Base-by-base conservation (phyloP, 2,113 vertebrate genomes). In the Aythya baeri region DNA sequence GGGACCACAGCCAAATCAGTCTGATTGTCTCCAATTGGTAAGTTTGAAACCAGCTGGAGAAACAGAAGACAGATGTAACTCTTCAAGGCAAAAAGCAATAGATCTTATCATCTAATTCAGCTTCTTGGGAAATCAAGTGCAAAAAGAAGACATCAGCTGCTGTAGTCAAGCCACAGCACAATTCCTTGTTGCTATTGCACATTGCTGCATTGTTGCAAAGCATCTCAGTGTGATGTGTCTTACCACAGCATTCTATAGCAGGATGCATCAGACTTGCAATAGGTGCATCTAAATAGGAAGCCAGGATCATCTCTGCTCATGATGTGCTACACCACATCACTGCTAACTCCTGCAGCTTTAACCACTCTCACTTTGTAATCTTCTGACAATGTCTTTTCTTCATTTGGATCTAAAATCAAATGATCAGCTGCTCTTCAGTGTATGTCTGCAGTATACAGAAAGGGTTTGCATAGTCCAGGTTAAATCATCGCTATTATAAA, bases 21-120 rank as follows among this genome's bases (percentile, higher is more conserved):
- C 70, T 90, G 52, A 63, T 65, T 83, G 88, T 82, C 80, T 66
- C 41, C 25, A 15, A 57, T 86, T 13, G 11, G 0, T 75, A 77
- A 75, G n/a, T 79, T 52, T 79, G 76, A 75, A 72, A 66, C 80
- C 93, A 90, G 88, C 88, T 93, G 90, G 77, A 91, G 62, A 73
- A 27, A 58, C 14, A 76, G 81, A 86, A 86, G 54, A 41, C 10
- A 79, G 52, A 91, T 90, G 78, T 74, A 83, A 84, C 88, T 58
- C 70, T 88, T 81, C 38, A 78, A 75, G 88, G 83, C 76, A 92
- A 68, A 86, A 93, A 76, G 62, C 65, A 61, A 70, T 54, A 93
- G 43, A 75, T 86, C 61, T 75, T 66, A 50, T 84, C 54, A 50
- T 86, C 54, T 61, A 49, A 36, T 55, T 65, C 86, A 76, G 61